Evolutionary conservation across 2,888 invertebrate genomes (phyloP).

Genomic region (Eristalis tenax): DNA sequence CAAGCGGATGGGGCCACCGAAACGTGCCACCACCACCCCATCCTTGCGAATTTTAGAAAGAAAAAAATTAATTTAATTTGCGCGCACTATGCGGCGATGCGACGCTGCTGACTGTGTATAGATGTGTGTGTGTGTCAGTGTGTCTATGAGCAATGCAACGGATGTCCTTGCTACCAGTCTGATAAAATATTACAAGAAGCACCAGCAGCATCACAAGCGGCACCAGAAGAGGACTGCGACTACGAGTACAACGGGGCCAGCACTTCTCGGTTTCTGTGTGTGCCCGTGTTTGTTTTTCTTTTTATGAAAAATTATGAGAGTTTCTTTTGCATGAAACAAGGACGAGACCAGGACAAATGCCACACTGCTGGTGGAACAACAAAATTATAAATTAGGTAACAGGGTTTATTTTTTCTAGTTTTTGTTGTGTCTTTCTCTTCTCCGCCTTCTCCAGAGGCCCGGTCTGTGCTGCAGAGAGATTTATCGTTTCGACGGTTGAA

Average conservation of each 20-base stretch:
- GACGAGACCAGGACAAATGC: constrained; percentile 38
- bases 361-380: constrained; percentile 32
- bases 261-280: neutral
- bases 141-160: constrained; percentile 59
- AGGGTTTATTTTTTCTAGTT: constrained; percentile 26
- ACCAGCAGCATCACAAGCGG: neutral
- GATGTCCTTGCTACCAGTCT: constrained; percentile 59
- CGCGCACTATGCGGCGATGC: neutral
- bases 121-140: no score
- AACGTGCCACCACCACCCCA: neutral
- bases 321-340: constrained; percentile 24
- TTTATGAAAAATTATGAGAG: constrained; percentile 42
- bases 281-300: neutral
- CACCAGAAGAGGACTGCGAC: neutral
- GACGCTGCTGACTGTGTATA: neutral
- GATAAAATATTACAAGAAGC: constrained; percentile 65
- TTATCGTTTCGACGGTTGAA: constrained; percentile 60
- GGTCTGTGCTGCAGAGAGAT: constrained; percentile 28
- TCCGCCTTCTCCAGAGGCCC: neutral
- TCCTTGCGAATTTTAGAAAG: neutral
- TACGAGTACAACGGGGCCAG: neutral
- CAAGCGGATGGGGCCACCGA: neutral
- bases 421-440: no score
- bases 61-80: constrained; percentile 40
- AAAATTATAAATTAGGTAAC: constrained; percentile 66